Conservation (phyloP, 92 coral and sea anemone genomes). For the Parazoanthus swiftii region DNA sequence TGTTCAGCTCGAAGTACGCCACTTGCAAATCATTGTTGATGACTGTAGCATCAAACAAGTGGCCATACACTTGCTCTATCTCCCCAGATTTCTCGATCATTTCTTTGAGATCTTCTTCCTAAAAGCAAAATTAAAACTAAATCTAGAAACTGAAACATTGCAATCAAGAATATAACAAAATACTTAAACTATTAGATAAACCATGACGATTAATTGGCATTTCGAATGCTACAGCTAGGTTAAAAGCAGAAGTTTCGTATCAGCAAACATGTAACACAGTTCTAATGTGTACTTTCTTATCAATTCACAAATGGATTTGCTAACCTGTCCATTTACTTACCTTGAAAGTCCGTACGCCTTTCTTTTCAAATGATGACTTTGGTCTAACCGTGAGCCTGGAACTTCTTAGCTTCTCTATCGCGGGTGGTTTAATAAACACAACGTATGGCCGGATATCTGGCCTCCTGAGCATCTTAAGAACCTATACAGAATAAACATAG, state of each 20-base stretch:
- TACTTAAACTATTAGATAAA: background rate
- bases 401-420: conserved; percentile 76
- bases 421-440: conserved; percentile 83
- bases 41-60: conserved; percentile 80
- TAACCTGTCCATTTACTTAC: conserved; percentile 31
- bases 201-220: background rate
- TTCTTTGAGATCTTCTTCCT: conserved; percentile 90
- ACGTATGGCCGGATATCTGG: conserved; percentile 78
- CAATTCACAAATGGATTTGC: too few relatives aligned
- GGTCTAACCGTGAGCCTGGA: conserved; percentile 68
- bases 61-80: conserved; percentile 77
- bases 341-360: conserved; percentile 65
- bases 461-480: conserved; percentile 62
- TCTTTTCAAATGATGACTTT: conserved; percentile 61
- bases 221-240: background rate
- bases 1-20: conserved; percentile 63
- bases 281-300: too few relatives aligned
- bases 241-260: background rate
- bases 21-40: conserved; percentile 83
- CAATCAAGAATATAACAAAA: background rate
- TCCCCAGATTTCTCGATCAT: conserved; percentile 73
- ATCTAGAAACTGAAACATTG: background rate
- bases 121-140: background rate
- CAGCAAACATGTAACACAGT: too few relatives aligned
- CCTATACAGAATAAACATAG: conserved; percentile 45